A percentile compares a stretch with the other conserved stretches of the same genome.
Evolutionary conservation across 2,797 vertebrate genomes (phyloP).

Genomic region (Falco novaeseelandiae): DNA sequence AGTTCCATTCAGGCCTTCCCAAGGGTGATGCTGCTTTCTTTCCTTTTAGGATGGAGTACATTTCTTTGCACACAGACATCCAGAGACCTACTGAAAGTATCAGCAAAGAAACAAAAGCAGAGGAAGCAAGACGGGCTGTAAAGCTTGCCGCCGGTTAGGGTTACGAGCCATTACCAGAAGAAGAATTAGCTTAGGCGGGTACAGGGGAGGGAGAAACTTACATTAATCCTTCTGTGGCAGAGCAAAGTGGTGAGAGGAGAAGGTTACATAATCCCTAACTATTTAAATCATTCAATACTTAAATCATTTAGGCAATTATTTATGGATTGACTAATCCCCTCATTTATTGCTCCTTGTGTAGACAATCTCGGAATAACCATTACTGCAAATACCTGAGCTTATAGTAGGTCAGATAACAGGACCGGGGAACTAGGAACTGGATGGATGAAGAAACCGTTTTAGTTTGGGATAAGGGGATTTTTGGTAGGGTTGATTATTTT

Average conservation of each 20-base stretch:
- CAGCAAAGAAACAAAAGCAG: neutral
- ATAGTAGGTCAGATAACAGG: neutral
- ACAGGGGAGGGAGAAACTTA: neutral
- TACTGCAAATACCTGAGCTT: neutral
- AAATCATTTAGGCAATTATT: constrained; percentile 29
- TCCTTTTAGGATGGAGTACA: neutral
- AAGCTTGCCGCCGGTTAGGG: neutral
- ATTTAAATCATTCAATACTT: constrained; percentile 39
- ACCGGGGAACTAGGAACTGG: neutral
- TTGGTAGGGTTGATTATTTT: neutral
- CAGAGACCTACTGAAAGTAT: neutral
- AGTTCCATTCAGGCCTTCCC: neutral
- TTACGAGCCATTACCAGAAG: neutral
- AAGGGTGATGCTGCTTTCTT: neutral
- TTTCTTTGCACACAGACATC: neutral
- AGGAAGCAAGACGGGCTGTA: neutral
- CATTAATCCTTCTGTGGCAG: neutral
- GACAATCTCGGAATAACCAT: neutral
- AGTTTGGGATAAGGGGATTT: neutral
- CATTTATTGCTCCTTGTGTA: neutral
- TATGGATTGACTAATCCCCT: constrained; percentile 8
- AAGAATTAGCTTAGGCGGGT: neutral
- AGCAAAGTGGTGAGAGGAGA: neutral
- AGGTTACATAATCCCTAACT: neutral
- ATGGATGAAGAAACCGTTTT: neutral